phyloP scores from a whole-genome alignment of 2,888 invertebrate genomes.

The Meliscaeva auricollis region DNA sequence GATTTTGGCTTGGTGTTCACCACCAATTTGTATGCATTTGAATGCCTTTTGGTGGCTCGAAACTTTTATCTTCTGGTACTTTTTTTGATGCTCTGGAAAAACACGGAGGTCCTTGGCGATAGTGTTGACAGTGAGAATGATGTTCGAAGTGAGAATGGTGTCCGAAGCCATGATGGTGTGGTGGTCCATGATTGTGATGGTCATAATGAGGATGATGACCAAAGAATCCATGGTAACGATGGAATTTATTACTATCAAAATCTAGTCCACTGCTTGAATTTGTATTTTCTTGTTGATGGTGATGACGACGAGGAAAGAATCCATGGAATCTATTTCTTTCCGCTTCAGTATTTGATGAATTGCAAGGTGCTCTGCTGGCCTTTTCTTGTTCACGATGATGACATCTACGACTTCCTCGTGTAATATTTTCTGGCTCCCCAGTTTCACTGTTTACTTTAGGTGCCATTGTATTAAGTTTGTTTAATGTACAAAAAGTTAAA shows the following conservation, averaged over 20 bases:
- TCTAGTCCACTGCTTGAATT: not conserved
- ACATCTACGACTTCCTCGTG: not conserved
- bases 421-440: not conserved
- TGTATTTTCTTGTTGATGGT: not conserved
- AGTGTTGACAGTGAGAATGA: not conserved
- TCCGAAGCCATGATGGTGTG: not conserved
- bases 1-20: not conserved
- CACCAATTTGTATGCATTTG: constrained; percentile 36
- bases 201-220: not conserved
- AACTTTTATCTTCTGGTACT: constrained; percentile 6
- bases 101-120: constrained; percentile 6
- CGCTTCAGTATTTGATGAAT: not conserved
- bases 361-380: not conserved
- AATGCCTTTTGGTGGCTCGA: constrained; percentile 8
- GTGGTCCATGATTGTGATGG: not conserved
- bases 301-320: not conserved
- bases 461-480: not conserved
- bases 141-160: not conserved
- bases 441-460: constrained; percentile 4
- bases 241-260: not conserved
- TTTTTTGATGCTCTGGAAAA: not conserved
- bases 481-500: not conserved
- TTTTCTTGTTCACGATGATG: not conserved
- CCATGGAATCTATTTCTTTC: not conserved
- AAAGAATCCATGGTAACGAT: not conserved